A percentile compares a stretch with the other conserved stretches of the same genome.
Evolutionary conservation across 1,140 invertebrate genomes (phyloP).

Genomic region (Cydia amplana): DNA sequence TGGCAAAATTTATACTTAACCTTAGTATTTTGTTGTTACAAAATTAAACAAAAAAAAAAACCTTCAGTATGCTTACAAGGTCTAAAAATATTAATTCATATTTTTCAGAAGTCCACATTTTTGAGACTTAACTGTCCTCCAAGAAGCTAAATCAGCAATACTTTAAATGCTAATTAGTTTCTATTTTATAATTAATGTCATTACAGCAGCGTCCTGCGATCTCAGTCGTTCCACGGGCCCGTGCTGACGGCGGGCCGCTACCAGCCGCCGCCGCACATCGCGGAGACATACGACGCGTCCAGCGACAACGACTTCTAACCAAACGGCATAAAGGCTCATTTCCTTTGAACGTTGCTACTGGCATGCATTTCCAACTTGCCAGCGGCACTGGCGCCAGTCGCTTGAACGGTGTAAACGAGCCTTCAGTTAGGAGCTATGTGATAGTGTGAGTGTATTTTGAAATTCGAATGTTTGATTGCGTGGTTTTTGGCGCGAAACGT

Average conservation of each 20-base stretch:
- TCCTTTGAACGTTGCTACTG: neutral
- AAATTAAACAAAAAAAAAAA: too few species aligned
- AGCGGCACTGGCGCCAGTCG: neutral
- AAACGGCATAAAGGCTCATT: neutral
- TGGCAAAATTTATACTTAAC: too few species aligned
- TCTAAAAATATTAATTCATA: too few species aligned
- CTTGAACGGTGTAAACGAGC: neutral
- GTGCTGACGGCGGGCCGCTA: constrained; percentile 59
- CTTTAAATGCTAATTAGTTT: neutral
- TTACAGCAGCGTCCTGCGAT: constrained; percentile 79
- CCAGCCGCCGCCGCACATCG: constrained; percentile 53
- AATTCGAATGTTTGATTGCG: constrained; percentile 25
- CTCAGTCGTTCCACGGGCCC: constrained; percentile 81
- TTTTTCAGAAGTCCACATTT: too few species aligned
- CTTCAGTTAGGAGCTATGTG: constrained; percentile 35
- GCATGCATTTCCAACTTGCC: neutral
- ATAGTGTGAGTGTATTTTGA: constrained; percentile 37
- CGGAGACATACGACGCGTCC: constrained; percentile 68
- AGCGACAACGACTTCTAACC: constrained; percentile 79
- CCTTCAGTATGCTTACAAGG: too few species aligned
- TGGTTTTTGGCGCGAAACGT: constrained; percentile 29
- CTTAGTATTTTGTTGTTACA: too few species aligned
- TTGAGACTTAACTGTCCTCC: too few species aligned
- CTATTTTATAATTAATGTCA: constrained; percentile 14
- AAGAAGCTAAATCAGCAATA: too few species aligned